Base-by-base conservation (phyloP, 2,888 invertebrate species). In the Elysia crispata region DNA sequence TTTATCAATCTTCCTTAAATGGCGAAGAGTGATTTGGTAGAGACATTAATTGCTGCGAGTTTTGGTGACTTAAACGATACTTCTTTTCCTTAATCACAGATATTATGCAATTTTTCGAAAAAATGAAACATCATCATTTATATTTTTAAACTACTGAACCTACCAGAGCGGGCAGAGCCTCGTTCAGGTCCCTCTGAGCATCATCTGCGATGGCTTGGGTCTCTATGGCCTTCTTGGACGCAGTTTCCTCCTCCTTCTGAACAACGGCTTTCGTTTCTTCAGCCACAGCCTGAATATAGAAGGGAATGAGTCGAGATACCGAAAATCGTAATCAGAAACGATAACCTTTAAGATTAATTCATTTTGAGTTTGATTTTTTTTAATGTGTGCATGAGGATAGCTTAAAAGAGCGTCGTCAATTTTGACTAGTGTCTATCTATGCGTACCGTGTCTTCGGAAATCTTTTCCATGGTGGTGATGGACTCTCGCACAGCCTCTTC, bases 161-260 rank as follows among this genome's bases (percentile, higher is more conserved):
- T 80, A 92, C 91, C 81, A 92, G 86, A 60, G 92, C 92, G 70
- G 92, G 92, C 60, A 92, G 84, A n/a, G 92, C 92, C 83, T 92
- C 92, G 83, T 91, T 90, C 73, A 96, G 93, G 92, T 96, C 96
- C 85, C 94, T 94, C 89, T 95, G 95, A 0, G 96, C 96, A 87
- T 96, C 95, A 86, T 95, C 95, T 0, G 95, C 95, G 90, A 96
- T 96, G 0, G 94, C 93, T 79, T 94, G 94, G 0, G 95, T 95
- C 83, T 94, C 94, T 5, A 91, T 84, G 0, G 95, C 95, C 92
- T 95, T 94, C 82, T 93, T 93, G 13, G 88, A 85, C 1, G 92
- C 92, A 33, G 86, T 86, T 18, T 88, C 89, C 82, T 92, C 92
- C 82, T 92, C 92, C 79, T 90, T 91, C 85, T 89, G 86, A 25